A percentile compares a stretch with the other conserved stretches of the same genome.
phyloP scores from a whole-genome alignment of 1,140 invertebrate genomes.

The Drosophila mauritiana region DNA sequence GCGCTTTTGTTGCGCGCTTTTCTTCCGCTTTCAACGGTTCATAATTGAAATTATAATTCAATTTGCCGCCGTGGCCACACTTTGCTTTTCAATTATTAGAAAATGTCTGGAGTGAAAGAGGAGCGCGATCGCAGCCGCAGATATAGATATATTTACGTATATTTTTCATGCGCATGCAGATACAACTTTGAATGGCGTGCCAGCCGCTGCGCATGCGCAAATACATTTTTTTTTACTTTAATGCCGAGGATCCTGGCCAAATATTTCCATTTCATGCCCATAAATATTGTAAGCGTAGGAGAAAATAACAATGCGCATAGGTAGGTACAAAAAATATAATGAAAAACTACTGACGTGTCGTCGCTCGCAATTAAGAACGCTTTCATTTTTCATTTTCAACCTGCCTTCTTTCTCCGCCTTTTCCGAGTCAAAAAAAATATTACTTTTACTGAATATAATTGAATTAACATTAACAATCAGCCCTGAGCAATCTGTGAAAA shows the following conservation, averaged over 20 bases:
- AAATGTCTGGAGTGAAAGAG: constrained; percentile 43
- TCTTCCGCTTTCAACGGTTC: constrained; percentile 81
- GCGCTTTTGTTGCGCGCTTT: constrained; percentile 66
- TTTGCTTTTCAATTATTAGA: constrained; percentile 81
- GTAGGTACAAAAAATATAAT: neutral
- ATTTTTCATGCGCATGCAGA: constrained; percentile 19
- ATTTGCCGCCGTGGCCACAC: constrained; percentile 62
- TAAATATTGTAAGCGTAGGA: constrained; percentile 48
- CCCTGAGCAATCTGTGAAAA: constrained; percentile 17
- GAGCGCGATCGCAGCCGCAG: constrained; percentile 51
- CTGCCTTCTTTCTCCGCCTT: constrained; percentile 47
- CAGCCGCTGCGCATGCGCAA: constrained; percentile 55
- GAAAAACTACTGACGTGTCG: constrained; percentile 35
- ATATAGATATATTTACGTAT: constrained; percentile 17
- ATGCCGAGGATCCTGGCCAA: constrained; percentile 50
- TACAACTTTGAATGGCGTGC: constrained; percentile 54
- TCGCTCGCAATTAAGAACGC: constrained; percentile 77
- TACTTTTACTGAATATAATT: constrained; percentile 80
- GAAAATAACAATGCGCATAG: constrained; percentile 16
- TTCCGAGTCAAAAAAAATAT: constrained; percentile 44
- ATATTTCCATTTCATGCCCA: constrained; percentile 49
- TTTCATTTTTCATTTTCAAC: constrained; percentile 76
- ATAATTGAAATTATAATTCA: constrained; percentile 82
- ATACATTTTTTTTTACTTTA: constrained; percentile 69
- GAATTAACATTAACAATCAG: constrained; percentile 69